Evolutionary conservation across 2,888 invertebrate species (phyloP).

Genomic region (Helicoverpa assulta): DNA sequence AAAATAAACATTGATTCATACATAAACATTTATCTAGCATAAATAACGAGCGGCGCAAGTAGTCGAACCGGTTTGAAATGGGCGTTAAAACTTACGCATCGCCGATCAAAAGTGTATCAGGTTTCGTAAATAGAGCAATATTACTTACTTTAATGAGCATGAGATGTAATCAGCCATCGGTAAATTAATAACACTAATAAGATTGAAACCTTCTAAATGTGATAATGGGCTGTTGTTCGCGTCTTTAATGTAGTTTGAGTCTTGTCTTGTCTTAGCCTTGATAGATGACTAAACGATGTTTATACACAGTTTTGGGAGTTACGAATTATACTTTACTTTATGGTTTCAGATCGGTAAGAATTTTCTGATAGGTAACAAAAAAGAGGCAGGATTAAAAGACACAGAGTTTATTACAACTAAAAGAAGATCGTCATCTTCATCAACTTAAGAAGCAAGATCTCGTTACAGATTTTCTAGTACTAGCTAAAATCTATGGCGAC

Average conservation of each 20-base stretch:
- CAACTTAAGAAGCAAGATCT: neutral
- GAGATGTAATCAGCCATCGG: conserved; percentile 18
- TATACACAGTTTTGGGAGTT: neutral
- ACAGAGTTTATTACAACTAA: too few species aligned
- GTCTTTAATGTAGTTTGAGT: too few species aligned
- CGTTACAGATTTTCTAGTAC: neutral
- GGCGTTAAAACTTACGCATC: conserved; percentile 54
- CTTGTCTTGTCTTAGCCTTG: too few species aligned
- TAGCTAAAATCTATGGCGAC: neutral
- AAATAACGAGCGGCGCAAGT: conserved; percentile 31
- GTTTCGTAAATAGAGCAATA: conserved; percentile 44
- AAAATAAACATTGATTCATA: conserved; percentile 50
- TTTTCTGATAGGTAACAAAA: too few species aligned
- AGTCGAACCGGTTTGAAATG: conserved; percentile 44
- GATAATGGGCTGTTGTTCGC: too few species aligned
- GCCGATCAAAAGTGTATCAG: conserved; percentile 48
- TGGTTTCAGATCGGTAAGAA: too few species aligned
- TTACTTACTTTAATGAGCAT: conserved; percentile 30
- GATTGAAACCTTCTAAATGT: too few species aligned
- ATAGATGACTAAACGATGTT: neutral
- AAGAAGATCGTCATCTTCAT: too few species aligned
- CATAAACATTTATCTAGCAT: conserved; percentile 42
- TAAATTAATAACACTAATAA: neutral
- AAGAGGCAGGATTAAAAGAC: too few species aligned
- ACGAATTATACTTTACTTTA: too few species aligned